A percentile compares a stretch with the other conserved stretches of the same genome.
These are phyloP conservation scores for Hyaena hyaena DNA, from an alignment of 2,113 vertebrate species.

Conservation along the genomic window DNA sequence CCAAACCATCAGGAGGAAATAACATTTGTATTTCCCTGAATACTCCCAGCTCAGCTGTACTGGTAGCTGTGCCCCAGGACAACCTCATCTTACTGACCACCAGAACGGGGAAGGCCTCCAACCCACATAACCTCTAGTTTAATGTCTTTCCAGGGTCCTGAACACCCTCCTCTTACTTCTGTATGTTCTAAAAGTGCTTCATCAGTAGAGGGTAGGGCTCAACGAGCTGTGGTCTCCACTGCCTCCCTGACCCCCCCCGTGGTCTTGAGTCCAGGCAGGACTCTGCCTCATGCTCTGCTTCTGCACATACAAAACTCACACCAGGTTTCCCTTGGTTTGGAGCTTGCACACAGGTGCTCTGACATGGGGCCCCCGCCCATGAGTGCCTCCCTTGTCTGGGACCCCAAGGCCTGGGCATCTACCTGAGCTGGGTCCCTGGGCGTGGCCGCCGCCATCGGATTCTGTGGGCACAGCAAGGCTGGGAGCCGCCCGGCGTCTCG, in stretches of 20 bases:
- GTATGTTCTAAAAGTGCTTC: background rate
- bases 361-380: background rate
- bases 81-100: background rate
- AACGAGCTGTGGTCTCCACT: background rate
- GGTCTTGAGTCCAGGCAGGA: background rate
- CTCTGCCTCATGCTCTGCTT: background rate
- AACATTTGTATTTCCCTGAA: background rate
- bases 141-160: background rate
- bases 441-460: background rate
- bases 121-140: background rate
- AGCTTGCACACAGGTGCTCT: background rate
- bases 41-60: too few species aligned
- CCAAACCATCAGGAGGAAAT: background rate
- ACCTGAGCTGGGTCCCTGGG: background rate
- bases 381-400: rapidly evolving
- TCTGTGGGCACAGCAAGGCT: background rate
- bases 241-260: background rate
- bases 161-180: background rate
- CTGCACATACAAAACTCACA: too few species aligned
- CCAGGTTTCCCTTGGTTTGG: too few species aligned
- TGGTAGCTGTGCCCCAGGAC: background rate
- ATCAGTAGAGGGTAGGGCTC: background rate
- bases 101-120: background rate
- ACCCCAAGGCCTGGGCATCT: background rate
- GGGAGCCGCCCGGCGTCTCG: background rate